phyloP scores from a whole-genome alignment of 2,797 vertebrate species.

The Coendou prehensilis region DNA sequence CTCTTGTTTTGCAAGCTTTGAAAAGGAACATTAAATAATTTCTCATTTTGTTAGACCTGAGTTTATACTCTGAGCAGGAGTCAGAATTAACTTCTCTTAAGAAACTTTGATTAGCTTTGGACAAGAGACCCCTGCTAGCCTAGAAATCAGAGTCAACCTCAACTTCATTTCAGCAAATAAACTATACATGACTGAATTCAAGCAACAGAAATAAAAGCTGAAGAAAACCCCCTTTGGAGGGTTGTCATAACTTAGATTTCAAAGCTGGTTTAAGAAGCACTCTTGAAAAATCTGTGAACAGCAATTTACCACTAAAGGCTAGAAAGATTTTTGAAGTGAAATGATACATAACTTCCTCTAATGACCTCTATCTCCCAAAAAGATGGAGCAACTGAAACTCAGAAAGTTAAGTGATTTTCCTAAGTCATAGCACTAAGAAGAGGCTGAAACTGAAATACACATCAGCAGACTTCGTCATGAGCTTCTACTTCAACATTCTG shows the following conservation, averaged over 20 bases:
- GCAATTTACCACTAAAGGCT: not conserved
- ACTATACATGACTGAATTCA: not conserved
- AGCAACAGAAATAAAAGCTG: constrained; percentile 27
- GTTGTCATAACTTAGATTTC: constrained; percentile 16
- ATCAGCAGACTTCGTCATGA: not conserved
- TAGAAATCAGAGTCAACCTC: constrained; percentile 36
- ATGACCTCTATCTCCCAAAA: not conserved
- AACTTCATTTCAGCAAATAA: constrained; percentile 63
- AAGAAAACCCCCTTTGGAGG: constrained; percentile 40
- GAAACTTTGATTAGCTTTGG: constrained; percentile 39
- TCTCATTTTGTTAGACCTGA: constrained; percentile 21
- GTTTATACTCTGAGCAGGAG: not conserved
- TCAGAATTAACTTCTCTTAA: constrained; percentile 42
- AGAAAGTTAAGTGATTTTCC: constrained; percentile 31
- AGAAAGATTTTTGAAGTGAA: constrained; percentile 13
- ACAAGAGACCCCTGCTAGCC: constrained; percentile 15
- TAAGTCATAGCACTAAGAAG: not conserved
- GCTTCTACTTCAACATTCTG: not conserved
- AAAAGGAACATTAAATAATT: not conserved
- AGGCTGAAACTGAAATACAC: not conserved
- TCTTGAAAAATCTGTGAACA: constrained; percentile 54
- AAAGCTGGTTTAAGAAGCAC: constrained; percentile 46
- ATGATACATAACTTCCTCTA: not conserved
- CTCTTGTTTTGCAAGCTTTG: not conserved
- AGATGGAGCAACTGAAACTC: not conserved